Percentiles rank a stretch among this genome's conserved stretches.
These are phyloP conservation scores for Coenobita brevimanus DNA, from an alignment of 1,140 invertebrate species.

Conservation along the genomic window DNA sequence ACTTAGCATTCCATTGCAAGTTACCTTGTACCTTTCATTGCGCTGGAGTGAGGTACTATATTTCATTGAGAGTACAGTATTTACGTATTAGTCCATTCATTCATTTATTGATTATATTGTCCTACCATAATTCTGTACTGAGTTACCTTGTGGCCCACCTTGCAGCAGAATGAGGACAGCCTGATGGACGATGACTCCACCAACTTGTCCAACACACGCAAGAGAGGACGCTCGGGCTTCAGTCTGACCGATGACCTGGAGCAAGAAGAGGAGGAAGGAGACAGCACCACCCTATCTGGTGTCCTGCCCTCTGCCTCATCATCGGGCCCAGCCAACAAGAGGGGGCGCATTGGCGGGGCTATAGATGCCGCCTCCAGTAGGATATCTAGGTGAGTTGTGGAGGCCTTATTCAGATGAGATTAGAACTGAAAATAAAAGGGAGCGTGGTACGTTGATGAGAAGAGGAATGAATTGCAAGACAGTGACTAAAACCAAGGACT, in stretches of 20 bases:
- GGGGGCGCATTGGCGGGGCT: constrained; percentile 21
- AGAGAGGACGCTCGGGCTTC: constrained; percentile 36
- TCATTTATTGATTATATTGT: not conserved
- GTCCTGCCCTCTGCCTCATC: constrained; percentile 34
- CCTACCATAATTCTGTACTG: not conserved
- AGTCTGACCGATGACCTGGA: constrained; percentile 27
- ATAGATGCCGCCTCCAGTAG: constrained; percentile 33
- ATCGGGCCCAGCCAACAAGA: constrained; percentile 39
- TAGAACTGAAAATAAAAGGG: no score
- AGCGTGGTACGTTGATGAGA: no score
- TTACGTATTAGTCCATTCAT: no score
- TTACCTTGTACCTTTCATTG: no score
- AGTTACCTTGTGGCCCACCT: no score
- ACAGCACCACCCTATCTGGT: constrained; percentile 38
- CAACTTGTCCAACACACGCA: constrained; percentile 25
- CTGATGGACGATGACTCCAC: constrained; percentile 46
- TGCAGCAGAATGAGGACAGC: constrained; percentile 24
- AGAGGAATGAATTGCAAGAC: no score
- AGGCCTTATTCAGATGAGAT: no score
- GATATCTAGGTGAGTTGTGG: constrained; percentile 37
- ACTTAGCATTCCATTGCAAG: no score
- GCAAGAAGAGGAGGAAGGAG: not conserved
- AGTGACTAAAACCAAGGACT: no score
- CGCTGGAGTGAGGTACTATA: no score
- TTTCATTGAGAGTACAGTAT: no score